A percentile compares a stretch with the other conserved stretches of the same genome.
phyloP scores from a whole-genome alignment of 2,113 vertebrate genomes.

The Psittacula cyanocephala region DNA sequence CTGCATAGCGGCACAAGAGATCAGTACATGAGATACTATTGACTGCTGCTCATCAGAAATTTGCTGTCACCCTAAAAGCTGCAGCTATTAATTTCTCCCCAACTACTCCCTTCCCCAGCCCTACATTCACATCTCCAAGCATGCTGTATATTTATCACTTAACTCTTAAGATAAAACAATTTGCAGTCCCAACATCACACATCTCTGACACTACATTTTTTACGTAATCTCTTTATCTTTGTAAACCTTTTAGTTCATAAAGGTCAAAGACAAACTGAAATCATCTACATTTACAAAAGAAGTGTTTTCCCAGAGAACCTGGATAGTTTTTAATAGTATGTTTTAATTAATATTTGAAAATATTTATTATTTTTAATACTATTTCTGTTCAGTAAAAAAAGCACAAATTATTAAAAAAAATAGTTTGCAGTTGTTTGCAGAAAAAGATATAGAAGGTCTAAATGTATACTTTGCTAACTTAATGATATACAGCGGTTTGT shows the following conservation, averaged over 20 bases:
- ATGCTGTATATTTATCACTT: not conserved
- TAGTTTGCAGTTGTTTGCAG: not conserved
- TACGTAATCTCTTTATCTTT: not conserved
- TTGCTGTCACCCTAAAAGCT: not conserved
- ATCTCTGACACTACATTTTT: not conserved
- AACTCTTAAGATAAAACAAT: not conserved
- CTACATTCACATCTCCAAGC: not conserved
- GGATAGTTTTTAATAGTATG: not conserved
- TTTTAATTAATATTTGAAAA: not conserved
- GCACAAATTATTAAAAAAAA: not conserved
- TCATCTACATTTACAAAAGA: not conserved
- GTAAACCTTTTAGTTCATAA: not conserved
- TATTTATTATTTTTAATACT: not conserved
- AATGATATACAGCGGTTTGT: not conserved
- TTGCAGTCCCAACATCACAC: not conserved
- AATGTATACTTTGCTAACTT: not conserved
- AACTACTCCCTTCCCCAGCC: not conserved
- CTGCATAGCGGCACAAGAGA: not conserved
- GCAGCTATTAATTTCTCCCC: not conserved
- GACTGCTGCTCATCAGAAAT: not conserved
- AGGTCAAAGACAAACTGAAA: not conserved
- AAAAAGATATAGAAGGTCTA: not conserved
- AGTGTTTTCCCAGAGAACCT: not conserved
- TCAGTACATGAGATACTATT: not conserved
- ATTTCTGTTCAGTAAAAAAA: not conserved